Evolutionary conservation across 2,797 vertebrate species (phyloP), one percentile per base, ranked within the genome.

Genomic region (Zenarchopterus dispar): DNA sequence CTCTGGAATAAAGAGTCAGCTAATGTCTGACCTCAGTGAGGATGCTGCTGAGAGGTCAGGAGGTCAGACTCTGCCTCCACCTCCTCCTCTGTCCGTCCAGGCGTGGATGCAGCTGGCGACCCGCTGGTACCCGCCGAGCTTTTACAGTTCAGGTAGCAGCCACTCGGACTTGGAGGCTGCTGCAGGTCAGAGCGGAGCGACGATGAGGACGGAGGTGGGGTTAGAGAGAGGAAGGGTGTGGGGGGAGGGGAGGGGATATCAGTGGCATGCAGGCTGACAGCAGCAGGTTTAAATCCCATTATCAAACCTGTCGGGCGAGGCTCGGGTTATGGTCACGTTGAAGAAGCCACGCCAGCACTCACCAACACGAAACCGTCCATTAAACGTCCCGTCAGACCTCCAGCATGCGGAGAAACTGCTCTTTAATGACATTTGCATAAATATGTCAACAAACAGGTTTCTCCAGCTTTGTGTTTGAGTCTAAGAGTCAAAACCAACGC

Each of bases 131-230:
- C 23, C 11, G 17, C 60, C 53, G 19, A 8, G 39, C 62, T 43
- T 53, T 45, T 46, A 19, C 61, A 75, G 81, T 72, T 89, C 83
- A 91, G 88, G 87, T 88, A 84, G 59, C 81, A 82, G 84, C 74
- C 67, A 39, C 78, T 77, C 62, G 5, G 18, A 65, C 31, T 71
- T 62, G 61, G 66, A 88, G 90, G 84, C 86, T 92, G 90, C 73
- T 88, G 74, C 90, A 88, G 70, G 5, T 13, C 48, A 18, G 22
- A 70, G 75, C 44, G 13, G 33, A 13, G 33, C 33, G 33, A 36
- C 33, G 13, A 16, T 13, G 11, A 16, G 36, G 13, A 16, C 36
- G 11, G 26, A 23, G 49, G 0, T 21, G 56, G 28, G 17, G 19
- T 3, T 17, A 16, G 26, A 21, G 18, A 19, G 17, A 19, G 28